Conservation (phyloP, 2,113 vertebrate genomes). For the Oryzias javanicus region DNA sequence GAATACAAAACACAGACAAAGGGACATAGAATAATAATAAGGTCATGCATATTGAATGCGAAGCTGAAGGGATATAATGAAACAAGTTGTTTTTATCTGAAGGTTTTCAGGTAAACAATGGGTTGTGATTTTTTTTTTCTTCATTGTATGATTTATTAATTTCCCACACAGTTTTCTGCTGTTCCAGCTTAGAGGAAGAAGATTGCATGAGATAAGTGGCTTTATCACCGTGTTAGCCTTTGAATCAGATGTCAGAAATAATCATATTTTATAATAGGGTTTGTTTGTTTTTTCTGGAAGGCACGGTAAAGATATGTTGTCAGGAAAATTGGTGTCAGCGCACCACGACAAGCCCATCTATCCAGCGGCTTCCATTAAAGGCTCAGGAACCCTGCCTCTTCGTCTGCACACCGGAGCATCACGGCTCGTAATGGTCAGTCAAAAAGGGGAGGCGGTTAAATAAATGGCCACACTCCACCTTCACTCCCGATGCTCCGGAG, state of each 20-base stretch:
- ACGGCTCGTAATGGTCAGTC: slow-evolving; percentile 21
- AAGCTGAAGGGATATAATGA: too few species aligned
- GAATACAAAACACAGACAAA: too few species aligned
- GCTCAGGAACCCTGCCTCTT: slow-evolving; percentile 16
- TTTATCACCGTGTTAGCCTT: too few species aligned
- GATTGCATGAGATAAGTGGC: too few species aligned
- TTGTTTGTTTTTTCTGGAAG: not conserved
- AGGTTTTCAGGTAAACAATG: too few species aligned
- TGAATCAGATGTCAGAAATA: slow-evolving; percentile 3
- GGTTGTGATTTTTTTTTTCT: too few species aligned
- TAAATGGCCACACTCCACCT: slow-evolving; percentile 29
- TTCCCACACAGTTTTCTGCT: too few species aligned
- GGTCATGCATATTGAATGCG: too few species aligned
- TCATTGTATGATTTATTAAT: too few species aligned
- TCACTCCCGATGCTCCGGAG: slow-evolving; percentile 28
- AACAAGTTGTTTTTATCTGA: too few species aligned
- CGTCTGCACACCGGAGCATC: slow-evolving; percentile 12
- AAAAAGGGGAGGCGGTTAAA: slow-evolving; percentile 39
- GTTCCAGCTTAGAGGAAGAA: too few species aligned
- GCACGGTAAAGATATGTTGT: not conserved
- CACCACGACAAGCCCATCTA: slow-evolving; percentile 22
- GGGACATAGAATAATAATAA: too few species aligned
- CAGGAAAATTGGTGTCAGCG: slow-evolving; percentile 35
- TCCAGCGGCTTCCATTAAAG: slow-evolving; percentile 26
- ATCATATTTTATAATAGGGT: not conserved